phyloP scores from a whole-genome alignment of 2,888 invertebrate species.

The Lycia hirtaria region DNA sequence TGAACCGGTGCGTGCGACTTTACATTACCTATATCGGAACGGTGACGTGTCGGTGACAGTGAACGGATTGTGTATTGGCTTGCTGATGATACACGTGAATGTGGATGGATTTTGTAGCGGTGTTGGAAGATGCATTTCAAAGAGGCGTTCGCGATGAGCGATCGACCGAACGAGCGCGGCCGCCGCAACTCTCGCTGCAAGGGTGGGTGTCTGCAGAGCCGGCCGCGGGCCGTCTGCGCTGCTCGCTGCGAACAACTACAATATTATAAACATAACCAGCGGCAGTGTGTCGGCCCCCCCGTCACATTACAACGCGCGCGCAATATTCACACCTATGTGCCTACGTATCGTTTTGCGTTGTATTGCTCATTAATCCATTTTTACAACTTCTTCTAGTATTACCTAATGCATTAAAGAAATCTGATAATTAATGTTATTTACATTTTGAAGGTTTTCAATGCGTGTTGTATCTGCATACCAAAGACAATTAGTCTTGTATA shows the following conservation, averaged over 20 bases:
- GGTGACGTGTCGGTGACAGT: slow-evolving; percentile 73
- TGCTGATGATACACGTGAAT: slow-evolving; percentile 81
- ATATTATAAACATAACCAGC: slow-evolving; percentile 45
- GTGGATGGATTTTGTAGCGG: slow-evolving; percentile 79
- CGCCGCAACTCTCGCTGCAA: slow-evolving; percentile 84
- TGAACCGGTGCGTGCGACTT: slow-evolving; percentile 40
- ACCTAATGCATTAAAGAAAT: slow-evolving; percentile 10
- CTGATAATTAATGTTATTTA: background rate
- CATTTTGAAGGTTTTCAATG: background rate
- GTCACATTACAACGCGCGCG: slow-evolving; percentile 38
- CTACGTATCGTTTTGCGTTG: slow-evolving; percentile 23
- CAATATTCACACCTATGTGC: slow-evolving; percentile 35
- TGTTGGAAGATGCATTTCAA: slow-evolving; percentile 85
- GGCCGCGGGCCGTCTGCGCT: slow-evolving; percentile 60
- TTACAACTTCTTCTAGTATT: too few relatives aligned
- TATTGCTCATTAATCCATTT: slow-evolving; percentile 9
- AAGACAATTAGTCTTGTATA: background rate
- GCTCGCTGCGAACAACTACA: slow-evolving; percentile 48
- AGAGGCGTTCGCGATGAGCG: slow-evolving; percentile 85
- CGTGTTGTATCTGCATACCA: background rate
- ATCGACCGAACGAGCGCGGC: slow-evolving; percentile 83
- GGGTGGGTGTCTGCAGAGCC: slow-evolving; percentile 75
- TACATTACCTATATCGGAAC: slow-evolving; percentile 56
- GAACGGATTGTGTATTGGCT: slow-evolving; percentile 75
- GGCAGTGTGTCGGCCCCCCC: slow-evolving; percentile 33